Base-by-base conservation (phyloP, 2,888 invertebrate species). In the Limnephilus auricula region DNA sequence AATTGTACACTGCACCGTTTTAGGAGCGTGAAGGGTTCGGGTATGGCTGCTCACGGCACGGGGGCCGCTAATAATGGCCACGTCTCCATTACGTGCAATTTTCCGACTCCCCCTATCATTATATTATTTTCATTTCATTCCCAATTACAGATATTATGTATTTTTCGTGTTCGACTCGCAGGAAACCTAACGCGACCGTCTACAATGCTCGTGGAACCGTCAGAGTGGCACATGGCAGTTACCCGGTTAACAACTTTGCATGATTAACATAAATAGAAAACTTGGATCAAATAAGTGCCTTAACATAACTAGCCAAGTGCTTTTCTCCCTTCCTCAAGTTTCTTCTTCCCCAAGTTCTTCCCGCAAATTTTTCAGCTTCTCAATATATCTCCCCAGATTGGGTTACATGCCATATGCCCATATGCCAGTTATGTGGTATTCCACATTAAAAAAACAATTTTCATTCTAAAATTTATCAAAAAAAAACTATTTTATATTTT, bases 101-200 rank as follows among this genome's bases (percentile, higher is more conserved):
- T 90, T 87, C 88, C 6, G 18, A 78, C 37, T n/a, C 90, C 90
- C 91, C 82, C 83, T 90, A 45, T 92, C 85, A 92, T 92, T 92
- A 92, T 32, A 90, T 90, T 92, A 92, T 90, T 92, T 92, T 91
- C 92, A 90, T 91, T 90, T 89, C 92, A 79, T 90, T 92, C 83
- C 90, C 92, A 92, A 92, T 92, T 92, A 92, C 92, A 88, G 90
- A 92, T 91, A 92, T 92, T 92, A 92, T 92, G 45, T 45, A 91
- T 91, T 92, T 65, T 92, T 79, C 91, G 90, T 92, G 92, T 92
- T 90, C 79, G 84, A 40, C 18, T 80, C 79, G 87, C 79, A 78
- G 90, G 87, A 87, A 90, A 90, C 65, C 86, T 32, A 32, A 86
- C 90, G 32, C 87, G 34, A 79, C 87, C 83, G 85, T 30, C 86